phyloP scores from a whole-genome alignment of 2,113 vertebrate species.

The Antechinus stuartii region DNA sequence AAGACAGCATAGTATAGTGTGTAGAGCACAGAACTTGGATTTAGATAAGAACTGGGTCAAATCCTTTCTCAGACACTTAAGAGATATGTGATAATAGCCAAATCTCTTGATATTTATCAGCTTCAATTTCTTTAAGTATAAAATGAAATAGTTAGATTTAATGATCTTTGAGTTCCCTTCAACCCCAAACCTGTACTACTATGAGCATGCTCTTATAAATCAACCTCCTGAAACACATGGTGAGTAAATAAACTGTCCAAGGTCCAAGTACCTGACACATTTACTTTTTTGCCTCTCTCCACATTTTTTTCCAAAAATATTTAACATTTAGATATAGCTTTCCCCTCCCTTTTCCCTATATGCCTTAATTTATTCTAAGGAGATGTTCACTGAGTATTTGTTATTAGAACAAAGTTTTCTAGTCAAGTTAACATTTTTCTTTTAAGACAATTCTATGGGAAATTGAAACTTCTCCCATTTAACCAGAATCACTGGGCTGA shows the following conservation, averaged over 20 bases:
- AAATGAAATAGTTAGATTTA: background rate
- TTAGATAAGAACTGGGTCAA: background rate
- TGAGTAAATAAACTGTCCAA: background rate
- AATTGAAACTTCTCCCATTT: background rate
- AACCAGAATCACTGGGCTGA: background rate
- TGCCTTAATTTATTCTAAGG: background rate
- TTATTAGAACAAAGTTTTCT: background rate
- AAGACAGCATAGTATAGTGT: background rate
- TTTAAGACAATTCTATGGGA: background rate
- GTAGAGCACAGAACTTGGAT: background rate
- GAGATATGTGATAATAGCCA: background rate
- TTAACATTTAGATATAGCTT: background rate
- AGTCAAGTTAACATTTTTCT: background rate
- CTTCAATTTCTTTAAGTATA: background rate
- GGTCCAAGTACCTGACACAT: background rate
- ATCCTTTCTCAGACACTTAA: background rate
- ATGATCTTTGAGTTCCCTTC: background rate
- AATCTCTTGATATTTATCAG: background rate
- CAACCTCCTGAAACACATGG: background rate
- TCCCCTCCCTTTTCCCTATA: background rate
- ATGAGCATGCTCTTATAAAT: background rate
- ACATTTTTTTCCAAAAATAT: background rate
- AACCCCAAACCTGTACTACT: background rate
- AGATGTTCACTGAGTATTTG: background rate
- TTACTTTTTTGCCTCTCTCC: background rate